Evolutionary conservation across 2,113 vertebrate species (phyloP).

Genomic region (Haliaeetus leucogaster): DNA sequence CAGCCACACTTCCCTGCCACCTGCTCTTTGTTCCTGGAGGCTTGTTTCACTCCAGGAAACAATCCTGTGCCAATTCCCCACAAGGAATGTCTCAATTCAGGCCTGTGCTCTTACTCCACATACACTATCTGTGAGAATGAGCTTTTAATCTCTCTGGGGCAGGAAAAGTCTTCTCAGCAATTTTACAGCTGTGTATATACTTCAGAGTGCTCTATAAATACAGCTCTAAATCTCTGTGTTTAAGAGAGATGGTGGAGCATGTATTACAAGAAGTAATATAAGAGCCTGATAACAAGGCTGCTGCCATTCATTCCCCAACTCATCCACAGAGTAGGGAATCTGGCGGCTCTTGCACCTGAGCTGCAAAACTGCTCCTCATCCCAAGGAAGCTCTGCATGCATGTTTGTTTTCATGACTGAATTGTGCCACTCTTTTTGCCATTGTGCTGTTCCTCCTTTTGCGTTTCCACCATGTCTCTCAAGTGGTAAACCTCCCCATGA

Average conservation of each 20-base stretch:
- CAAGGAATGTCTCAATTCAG: neutral
- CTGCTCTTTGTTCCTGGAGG: conserved; percentile 17
- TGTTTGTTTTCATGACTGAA: neutral
- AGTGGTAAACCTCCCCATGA: neutral
- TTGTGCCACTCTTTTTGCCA: neutral
- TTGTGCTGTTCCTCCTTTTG: neutral
- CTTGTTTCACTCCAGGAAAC: neutral
- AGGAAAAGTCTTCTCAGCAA: conserved; percentile 42
- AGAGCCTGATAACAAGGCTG: neutral
- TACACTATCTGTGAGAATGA: conserved; percentile 13
- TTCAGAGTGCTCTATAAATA: conserved; percentile 20
- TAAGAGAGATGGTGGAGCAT: neutral
- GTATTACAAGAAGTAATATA: neutral
- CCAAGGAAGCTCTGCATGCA: neutral
- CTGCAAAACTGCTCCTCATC: neutral
- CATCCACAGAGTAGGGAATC: rapidly evolving
- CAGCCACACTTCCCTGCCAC: conserved; percentile 23
- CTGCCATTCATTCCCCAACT: neutral
- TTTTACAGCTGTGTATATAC: conserved; percentile 47
- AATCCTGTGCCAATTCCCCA: neutral
- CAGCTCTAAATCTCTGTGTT: neutral
- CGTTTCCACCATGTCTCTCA: neutral
- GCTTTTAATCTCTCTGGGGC: conserved; percentile 13
- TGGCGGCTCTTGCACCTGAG: neutral
- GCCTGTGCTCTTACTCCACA: neutral